Evolutionary conservation across 2,113 vertebrate species (phyloP).

Genomic region (Pollachius pollachius): DNA sequence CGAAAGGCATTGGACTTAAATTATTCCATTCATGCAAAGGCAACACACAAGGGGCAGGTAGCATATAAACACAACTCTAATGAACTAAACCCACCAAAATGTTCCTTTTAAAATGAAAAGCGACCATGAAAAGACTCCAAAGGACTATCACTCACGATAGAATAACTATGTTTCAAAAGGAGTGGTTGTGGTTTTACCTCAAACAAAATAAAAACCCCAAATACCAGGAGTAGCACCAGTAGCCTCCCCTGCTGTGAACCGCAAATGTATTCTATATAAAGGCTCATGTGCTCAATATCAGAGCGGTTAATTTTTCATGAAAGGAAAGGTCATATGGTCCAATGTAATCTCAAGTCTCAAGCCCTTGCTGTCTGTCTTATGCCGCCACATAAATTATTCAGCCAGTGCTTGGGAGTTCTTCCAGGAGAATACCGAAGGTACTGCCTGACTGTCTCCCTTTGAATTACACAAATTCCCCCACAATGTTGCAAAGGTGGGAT

Average conservation of each 20-base stretch:
- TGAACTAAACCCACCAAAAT: no score
- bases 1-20: slow-evolving; percentile 35
- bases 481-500: slow-evolving; percentile 46
- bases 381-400: slow-evolving; percentile 73
- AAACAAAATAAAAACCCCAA: no score
- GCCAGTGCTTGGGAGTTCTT: slow-evolving; percentile 55
- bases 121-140: no score
- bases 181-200: no score
- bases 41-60: slow-evolving; percentile 1
- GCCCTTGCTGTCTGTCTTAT: slow-evolving; percentile 56
- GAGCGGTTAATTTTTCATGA: slow-evolving; percentile 72
- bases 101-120: no score
- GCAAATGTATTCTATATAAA: slow-evolving; percentile 61
- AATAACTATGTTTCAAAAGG: no score
- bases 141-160: no score
- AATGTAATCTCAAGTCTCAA: slow-evolving; percentile 69
- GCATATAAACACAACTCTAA: no score
- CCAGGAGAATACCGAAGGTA: slow-evolving; percentile 37
- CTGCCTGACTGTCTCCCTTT: slow-evolving; percentile 44
- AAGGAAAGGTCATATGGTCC: slow-evolving; percentile 66
- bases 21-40: slow-evolving; percentile 26
- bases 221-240: no score
- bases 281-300: slow-evolving; percentile 70
- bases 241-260: no score
- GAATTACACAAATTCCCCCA: slow-evolving; percentile 64